phyloP scores from a whole-genome alignment of 1,140 invertebrate species.

The Agrypnia vestita region DNA sequence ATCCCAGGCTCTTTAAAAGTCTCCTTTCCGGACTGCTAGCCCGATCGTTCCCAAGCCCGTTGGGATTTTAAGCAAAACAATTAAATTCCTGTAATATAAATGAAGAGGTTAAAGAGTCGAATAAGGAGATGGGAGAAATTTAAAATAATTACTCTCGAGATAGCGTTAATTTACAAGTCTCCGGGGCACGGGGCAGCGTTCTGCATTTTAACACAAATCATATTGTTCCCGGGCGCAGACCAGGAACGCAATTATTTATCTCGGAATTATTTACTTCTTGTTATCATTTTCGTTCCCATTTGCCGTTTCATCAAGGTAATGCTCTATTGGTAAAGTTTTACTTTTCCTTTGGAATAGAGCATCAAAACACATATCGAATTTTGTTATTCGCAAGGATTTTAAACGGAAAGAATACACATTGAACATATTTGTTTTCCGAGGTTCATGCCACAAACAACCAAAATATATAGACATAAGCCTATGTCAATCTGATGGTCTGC shows the following conservation, averaged over 20 bases:
- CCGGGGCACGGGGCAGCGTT: neutral
- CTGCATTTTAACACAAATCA: slow-evolving; percentile 20
- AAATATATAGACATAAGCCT: too few species aligned
- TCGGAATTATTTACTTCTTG: too few species aligned
- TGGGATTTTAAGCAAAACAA: slow-evolving; percentile 59
- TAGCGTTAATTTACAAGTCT: slow-evolving; percentile 46
- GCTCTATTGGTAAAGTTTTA: too few species aligned
- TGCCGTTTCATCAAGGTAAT: too few species aligned
- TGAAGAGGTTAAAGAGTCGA: slow-evolving; percentile 57
- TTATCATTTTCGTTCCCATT: too few species aligned
- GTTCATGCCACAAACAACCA: too few species aligned
- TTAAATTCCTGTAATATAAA: slow-evolving; percentile 59
- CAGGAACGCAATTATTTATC: neutral
- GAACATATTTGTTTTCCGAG: too few species aligned
- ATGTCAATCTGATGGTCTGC: too few species aligned
- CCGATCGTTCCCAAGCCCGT: slow-evolving; percentile 51
- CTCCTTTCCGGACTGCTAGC: slow-evolving; percentile 56
- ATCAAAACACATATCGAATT: too few species aligned
- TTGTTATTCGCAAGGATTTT: too few species aligned
- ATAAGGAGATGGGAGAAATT: slow-evolving; percentile 46
- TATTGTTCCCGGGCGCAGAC: neutral
- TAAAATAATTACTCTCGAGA: slow-evolving; percentile 55
- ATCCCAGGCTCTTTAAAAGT: slow-evolving; percentile 50
- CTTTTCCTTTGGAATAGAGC: too few species aligned
- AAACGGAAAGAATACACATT: too few species aligned